Percentiles rank a stretch among this genome's conserved stretches.
Evolutionary conservation across 2,797 vertebrate species (phyloP).

Genomic region (Vespertilio murinus): DNA sequence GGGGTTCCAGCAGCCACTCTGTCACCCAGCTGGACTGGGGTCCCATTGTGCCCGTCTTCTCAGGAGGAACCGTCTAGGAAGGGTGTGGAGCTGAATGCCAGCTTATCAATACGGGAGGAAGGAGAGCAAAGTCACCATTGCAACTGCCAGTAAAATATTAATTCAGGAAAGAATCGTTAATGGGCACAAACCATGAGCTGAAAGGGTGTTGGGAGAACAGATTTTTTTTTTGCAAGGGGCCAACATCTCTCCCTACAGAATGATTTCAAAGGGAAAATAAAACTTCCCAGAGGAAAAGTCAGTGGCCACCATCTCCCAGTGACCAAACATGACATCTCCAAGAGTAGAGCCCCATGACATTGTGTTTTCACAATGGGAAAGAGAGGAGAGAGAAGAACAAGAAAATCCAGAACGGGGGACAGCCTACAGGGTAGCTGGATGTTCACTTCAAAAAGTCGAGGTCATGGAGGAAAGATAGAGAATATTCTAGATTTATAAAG

Average conservation of each 20-base stretch:
- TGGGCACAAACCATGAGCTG: neutral
- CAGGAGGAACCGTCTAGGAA: neutral
- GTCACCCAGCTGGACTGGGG: neutral
- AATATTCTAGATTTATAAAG: neutral
- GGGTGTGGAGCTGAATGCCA: accelerated
- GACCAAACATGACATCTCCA: accelerated
- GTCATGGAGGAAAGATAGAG: neutral
- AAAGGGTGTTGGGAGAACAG: neutral
- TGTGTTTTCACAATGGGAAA: neutral
- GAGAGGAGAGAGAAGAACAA: neutral
- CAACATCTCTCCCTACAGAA: neutral
- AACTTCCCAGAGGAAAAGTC: no score
- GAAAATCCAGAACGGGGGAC: neutral
- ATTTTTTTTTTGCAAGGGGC: neutral
- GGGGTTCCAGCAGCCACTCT: neutral
- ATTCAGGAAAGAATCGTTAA: neutral
- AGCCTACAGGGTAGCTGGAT: neutral
- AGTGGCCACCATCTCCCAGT: neutral
- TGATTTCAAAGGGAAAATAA: neutral
- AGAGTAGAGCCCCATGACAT: no score
- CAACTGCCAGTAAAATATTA: neutral
- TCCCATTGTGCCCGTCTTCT: neutral
- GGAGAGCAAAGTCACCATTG: neutral
- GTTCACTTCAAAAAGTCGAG: neutral
- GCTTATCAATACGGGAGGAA: neutral